Base-by-base conservation (phyloP, 2,113 vertebrate genomes). In the Panurus biarmicus region DNA sequence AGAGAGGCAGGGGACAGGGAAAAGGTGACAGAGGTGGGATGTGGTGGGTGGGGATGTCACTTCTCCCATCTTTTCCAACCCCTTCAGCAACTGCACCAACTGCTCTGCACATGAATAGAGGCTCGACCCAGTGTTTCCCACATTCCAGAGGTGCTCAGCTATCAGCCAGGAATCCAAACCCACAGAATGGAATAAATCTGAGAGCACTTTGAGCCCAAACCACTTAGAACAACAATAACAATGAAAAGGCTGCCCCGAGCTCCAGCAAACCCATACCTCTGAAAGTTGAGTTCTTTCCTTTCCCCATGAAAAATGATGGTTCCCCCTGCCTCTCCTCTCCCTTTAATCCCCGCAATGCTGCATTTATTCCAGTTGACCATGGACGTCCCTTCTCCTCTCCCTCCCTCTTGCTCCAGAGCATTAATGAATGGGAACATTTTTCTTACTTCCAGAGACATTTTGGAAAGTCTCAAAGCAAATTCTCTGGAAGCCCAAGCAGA, bases 381-480 rank as follows among this genome's bases (percentile, higher is more conserved):
- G 71, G 42, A 51, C 57, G 94, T 92, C 47, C 69, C 72, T 81
- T 14, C 83, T 80, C 29, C 29, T 33, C 56, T 79, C 74, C 48
- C 85, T 85, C 65, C 44, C 19, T 74, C 53, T 89, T 24, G 19
- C 40, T 61, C 51, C 26, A 10, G 76, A 94, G 40, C 90, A 42
- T 86, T 81, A 73, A 94, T 79, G 89, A 95, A 96, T 87, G 76
- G 85, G 89, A 95, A 96, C 85, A 94, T 96, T 95, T 97, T 93
- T 96, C 95, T 96, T 90, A 28, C 83, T 95, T 85, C 62, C 83
- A 67, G 77, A 93, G 62, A 67, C 64, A 17, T 51, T 73, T 42
- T 82, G 24, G 0, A 85, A 94, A 77, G 57, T 84, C 94, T 94
- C 89, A 90, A 86, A 88, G 88, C 13, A 87, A 95, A 95, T 89